Conservation (phyloP, 2,113 vertebrate species). For the Pteruthius melanotis region DNA sequence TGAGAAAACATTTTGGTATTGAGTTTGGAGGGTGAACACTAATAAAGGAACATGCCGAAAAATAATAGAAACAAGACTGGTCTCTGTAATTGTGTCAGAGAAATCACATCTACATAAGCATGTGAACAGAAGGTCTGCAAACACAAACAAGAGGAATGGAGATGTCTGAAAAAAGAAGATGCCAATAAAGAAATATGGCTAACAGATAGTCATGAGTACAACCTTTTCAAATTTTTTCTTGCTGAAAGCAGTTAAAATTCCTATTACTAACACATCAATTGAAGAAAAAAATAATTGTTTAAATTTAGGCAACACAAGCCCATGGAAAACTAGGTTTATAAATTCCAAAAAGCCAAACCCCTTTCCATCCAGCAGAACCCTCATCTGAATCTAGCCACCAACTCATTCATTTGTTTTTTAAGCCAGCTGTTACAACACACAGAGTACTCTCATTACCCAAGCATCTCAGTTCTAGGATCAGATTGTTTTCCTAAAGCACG, state of each 20-base stretch:
- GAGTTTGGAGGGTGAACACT: not conserved
- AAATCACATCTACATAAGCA: not conserved
- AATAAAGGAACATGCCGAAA: not conserved
- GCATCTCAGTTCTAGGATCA: not conserved
- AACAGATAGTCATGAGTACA: not conserved
- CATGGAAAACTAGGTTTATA: not conserved
- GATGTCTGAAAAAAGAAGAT: not conserved
- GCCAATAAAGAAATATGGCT: not conserved
- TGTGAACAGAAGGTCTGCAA: not conserved
- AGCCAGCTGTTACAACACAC: not conserved
- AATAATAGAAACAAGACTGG: not conserved
- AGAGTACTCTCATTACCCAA: not conserved
- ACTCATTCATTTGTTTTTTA: not conserved
- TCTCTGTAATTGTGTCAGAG: not conserved
- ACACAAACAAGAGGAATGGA: not conserved
- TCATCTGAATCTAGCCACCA: not conserved
- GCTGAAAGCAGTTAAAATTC: not conserved
- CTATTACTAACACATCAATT: not conserved
- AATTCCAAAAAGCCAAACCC: not conserved
- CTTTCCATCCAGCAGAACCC: not conserved
- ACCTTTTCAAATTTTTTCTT: not conserved
- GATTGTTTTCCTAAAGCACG: not conserved
- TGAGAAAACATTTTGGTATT: not conserved
- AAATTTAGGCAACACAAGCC: not conserved
- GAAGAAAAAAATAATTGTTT: not conserved